phyloP scores from a whole-genome alignment of 2,113 vertebrate genomes.

The Pteruthius melanotis region DNA sequence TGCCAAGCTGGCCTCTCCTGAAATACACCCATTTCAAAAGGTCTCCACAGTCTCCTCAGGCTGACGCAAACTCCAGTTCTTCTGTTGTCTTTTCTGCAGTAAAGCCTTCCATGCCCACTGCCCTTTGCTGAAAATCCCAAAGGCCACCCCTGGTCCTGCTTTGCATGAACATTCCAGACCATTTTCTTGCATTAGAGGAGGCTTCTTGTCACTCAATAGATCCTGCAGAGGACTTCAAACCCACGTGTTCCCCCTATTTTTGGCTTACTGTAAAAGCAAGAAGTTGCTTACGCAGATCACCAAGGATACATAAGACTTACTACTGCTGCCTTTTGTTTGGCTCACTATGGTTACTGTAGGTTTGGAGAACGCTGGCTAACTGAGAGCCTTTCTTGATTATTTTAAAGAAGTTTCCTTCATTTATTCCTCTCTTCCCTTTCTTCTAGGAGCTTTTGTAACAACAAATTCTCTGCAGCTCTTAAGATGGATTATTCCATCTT shows the following conservation, averaged over 20 bases:
- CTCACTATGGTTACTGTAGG: slow-evolving; percentile 59
- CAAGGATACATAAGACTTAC: slow-evolving; percentile 60
- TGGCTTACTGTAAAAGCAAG: slow-evolving; percentile 61
- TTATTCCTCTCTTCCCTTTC: slow-evolving; percentile 18
- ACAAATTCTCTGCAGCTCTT: slow-evolving; percentile 32
- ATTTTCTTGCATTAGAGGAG: background rate
- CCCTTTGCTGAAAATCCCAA: slow-evolving; percentile 1
- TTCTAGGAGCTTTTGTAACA: slow-evolving; percentile 13
- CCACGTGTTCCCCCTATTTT: background rate
- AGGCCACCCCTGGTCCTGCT: background rate
- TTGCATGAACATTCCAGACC: background rate
- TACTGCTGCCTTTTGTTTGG: slow-evolving; percentile 41
- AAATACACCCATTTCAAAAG: background rate
- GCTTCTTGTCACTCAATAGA: slow-evolving; percentile 16
- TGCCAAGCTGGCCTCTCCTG: background rate
- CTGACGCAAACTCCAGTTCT: background rate
- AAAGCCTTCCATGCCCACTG: background rate
- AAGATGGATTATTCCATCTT: slow-evolving; percentile 17
- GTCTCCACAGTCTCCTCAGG: background rate
- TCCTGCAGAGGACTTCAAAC: slow-evolving; percentile 20
- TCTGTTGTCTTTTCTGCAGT: background rate
- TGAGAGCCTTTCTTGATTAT: slow-evolving; percentile 25
- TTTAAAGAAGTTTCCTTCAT: slow-evolving; percentile 33
- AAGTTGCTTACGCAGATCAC: slow-evolving; percentile 55
- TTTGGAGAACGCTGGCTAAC: slow-evolving; percentile 13